These are phyloP conservation scores for Albula goreensis DNA, from an alignment of 2,113 vertebrate species.

Conservation along the genomic window DNA sequence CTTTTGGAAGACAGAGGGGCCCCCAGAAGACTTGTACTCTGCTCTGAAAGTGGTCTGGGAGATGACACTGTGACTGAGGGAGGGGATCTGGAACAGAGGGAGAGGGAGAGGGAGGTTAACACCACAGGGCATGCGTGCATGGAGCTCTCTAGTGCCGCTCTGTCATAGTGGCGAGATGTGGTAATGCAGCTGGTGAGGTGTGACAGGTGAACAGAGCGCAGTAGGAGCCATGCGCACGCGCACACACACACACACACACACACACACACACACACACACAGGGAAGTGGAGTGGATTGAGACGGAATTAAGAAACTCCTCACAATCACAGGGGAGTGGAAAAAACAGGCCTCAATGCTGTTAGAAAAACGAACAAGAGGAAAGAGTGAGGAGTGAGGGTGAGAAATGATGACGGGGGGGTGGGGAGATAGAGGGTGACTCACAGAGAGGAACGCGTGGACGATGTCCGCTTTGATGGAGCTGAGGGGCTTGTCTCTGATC, in stretches of 20 bases:
- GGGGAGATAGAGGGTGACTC: conserved; percentile 50
- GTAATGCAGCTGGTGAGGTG: neutral
- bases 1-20: conserved; percentile 91
- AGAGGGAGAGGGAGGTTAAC: conserved; percentile 24
- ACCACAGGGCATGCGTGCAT: neutral
- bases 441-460: conserved; percentile 91
- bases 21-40: conserved; percentile 84
- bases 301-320: neutral
- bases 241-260: neutral
- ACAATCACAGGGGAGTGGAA: neutral
- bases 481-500: conserved; percentile 88
- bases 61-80: conserved; percentile 89
- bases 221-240: conserved; percentile 14
- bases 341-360: neutral
- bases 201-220: neutral
- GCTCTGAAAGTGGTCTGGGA: conserved; percentile 92
- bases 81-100: conserved; percentile 76
- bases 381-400: neutral
- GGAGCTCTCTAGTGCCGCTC: neutral
- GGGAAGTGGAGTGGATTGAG: neutral
- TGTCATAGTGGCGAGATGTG: neutral
- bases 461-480: conserved; percentile 92
- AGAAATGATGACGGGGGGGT: neutral
- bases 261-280: neutral
- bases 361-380: neutral